Evolutionary conservation across 2,797 vertebrate species (phyloP), one percentile per base, ranked within the genome.

Genomic region (Acestrorhynchus altus): DNA sequence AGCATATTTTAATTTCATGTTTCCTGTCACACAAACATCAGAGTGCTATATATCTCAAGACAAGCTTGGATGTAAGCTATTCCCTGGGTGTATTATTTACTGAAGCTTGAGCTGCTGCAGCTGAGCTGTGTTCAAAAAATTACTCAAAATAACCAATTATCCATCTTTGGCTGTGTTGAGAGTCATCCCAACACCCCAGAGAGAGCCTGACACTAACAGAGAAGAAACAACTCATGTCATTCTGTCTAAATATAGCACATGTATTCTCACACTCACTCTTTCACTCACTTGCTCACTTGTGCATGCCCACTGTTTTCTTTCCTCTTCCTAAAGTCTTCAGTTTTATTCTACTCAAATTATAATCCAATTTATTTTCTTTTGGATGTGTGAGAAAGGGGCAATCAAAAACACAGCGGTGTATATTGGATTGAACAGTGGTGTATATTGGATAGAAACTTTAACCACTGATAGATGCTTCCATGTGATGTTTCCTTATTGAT

Each of bases 71-170:
- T 49, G 56, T 47, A 44, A 22, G 49, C 5, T 67, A 67, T 65
- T 93, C 92, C 93, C 91, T 89, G 88, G 89, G 89, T 91, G 87
- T 84, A 85, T 84, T 90, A 87, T 92, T 93, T 92, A 91, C 90
- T 90, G 84, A 88, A 90, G 90, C 87, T 91, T 91, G 89, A 92
- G 89, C 88, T 85, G 83, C 84, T 84, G 89, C 92, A 92, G 92
- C 91, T 91, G 90, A 93, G 91, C 89, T 92, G 89, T 90, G 88
- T 91, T 91, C 83, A 89, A 87, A 66, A 89, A 92, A 92, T 92
- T 91, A 93, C 92, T 92, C 88, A 90, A 91, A 94, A 93, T 93
- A 94, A 91, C 89, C 91, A 93, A 94, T 94, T 93, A 93, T 91
- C 87, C 87, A 73, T 93, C 89, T 91, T 90, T 92, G 88, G 87